Conservation (phyloP, 2,113 vertebrate genomes). For the Myrmophylax atrothorax region DNA sequence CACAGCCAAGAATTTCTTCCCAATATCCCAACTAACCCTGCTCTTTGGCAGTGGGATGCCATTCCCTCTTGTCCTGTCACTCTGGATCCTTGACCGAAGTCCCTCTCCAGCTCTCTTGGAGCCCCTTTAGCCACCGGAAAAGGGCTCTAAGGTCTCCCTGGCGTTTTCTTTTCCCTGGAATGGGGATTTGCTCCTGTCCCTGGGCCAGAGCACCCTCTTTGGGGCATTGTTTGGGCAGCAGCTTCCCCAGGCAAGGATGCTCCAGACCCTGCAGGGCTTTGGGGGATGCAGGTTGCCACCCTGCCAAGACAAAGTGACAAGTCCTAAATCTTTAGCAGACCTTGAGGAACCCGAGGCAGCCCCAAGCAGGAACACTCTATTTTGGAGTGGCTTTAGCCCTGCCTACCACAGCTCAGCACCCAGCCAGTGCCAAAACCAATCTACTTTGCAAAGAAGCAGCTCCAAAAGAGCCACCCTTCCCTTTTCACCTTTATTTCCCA, state of each 20-base stretch:
- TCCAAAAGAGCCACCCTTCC: neutral
- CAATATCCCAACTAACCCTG: neutral
- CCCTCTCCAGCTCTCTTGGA: neutral
- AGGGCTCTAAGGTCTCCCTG: neutral
- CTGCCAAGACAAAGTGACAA: neutral
- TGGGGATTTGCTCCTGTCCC: neutral
- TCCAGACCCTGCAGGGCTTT: accelerated
- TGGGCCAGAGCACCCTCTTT: accelerated
- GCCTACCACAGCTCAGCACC: neutral
- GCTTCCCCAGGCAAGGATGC: neutral
- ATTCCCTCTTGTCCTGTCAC: neutral
- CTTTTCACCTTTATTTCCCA: neutral
- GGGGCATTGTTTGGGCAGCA: accelerated
- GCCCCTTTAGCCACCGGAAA: neutral
- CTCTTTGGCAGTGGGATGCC: neutral
- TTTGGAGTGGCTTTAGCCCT: neutral
- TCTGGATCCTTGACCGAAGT: neutral
- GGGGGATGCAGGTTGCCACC: neutral
- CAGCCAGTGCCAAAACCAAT: accelerated
- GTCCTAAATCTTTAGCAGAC: neutral
- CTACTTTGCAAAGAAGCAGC: neutral
- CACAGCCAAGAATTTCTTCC: neutral
- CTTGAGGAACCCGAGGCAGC: accelerated
- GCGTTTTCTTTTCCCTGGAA: neutral
- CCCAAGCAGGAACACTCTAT: neutral